These are phyloP conservation scores for Noctua fimbriata DNA, from an alignment of 2,888 invertebrate species.

Conservation along the genomic window DNA sequence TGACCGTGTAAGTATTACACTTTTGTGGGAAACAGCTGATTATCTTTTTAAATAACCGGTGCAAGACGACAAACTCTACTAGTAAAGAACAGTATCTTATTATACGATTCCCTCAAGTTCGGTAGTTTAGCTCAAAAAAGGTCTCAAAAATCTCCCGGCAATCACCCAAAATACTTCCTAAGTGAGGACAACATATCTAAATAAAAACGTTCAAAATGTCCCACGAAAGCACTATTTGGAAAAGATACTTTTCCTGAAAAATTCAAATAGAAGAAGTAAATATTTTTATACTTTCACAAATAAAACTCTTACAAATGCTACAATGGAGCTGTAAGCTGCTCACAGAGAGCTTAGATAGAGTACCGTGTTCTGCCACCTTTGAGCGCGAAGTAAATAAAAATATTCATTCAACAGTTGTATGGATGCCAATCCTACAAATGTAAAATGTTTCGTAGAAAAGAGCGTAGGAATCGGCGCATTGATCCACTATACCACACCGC, in stretches of 20 bases:
- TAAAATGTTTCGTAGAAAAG: conserved; percentile 11
- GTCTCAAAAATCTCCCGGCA: neutral
- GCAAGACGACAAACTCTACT: neutral
- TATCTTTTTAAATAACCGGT: too few species aligned
- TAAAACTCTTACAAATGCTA: neutral
- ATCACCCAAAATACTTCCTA: neutral
- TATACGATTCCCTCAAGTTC: neutral
- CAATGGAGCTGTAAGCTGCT: neutral
- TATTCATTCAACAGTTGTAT: conserved; percentile 19
- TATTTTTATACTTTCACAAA: neutral
- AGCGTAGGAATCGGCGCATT: conserved; percentile 4
- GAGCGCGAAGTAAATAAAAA: conserved; percentile 19
- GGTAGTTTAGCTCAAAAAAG: neutral
- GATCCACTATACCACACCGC: neutral
- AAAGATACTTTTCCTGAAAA: neutral
- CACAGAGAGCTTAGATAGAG: neutral
- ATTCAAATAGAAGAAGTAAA: neutral
- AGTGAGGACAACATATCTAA: neutral
- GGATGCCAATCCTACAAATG: conserved; percentile 7
- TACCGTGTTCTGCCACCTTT: conserved; percentile 1
- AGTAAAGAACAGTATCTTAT: neutral
- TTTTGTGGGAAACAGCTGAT: too few species aligned
- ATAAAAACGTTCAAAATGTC: neutral
- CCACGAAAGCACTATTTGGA: neutral
- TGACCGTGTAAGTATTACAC: too few species aligned